Conservation (phyloP, 2,888 invertebrate species). For the Lasioglossum lativentre region DNA sequence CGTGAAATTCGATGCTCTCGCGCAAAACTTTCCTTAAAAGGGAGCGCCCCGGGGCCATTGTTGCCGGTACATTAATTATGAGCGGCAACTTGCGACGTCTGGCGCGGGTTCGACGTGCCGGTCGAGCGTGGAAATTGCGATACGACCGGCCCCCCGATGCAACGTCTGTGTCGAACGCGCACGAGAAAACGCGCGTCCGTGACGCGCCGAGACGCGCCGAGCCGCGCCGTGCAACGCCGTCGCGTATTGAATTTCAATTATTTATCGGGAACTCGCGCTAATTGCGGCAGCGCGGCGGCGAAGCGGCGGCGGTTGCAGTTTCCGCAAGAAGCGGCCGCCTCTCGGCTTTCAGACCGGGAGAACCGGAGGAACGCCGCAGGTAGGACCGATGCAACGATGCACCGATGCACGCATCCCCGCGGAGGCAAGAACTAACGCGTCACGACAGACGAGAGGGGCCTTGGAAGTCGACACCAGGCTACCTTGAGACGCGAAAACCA, state of each 20-base stretch:
- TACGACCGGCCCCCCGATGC: slow-evolving; percentile 18
- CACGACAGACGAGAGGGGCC: slow-evolving; percentile 66
- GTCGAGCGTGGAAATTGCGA: slow-evolving; percentile 54
- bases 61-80: slow-evolving; percentile 67
- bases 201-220: neutral
- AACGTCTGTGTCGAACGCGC: slow-evolving; percentile 20
- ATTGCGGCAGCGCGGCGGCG: slow-evolving; percentile 60
- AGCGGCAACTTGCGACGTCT: slow-evolving; percentile 42
- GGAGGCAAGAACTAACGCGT: slow-evolving; percentile 63
- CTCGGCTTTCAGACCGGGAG: slow-evolving; percentile 51
- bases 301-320: slow-evolving; percentile 53
- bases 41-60: slow-evolving; percentile 33
- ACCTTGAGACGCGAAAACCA: slow-evolving; percentile 68
- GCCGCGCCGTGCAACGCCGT: slow-evolving; percentile 19
- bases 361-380: slow-evolving; percentile 45
- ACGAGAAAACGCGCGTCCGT: neutral
- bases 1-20: slow-evolving; percentile 74
- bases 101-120: slow-evolving; percentile 18
- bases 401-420: slow-evolving; percentile 40
- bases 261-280: slow-evolving; percentile 76
- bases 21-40: slow-evolving; percentile 73
- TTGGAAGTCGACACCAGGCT: slow-evolving; percentile 71
- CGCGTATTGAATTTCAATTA: slow-evolving; percentile 80
- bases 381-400: slow-evolving; percentile 33
- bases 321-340: slow-evolving; percentile 66